phyloP scores from a whole-genome alignment of 1,140 invertebrate species.

The Hylyphantes graminicola region DNA sequence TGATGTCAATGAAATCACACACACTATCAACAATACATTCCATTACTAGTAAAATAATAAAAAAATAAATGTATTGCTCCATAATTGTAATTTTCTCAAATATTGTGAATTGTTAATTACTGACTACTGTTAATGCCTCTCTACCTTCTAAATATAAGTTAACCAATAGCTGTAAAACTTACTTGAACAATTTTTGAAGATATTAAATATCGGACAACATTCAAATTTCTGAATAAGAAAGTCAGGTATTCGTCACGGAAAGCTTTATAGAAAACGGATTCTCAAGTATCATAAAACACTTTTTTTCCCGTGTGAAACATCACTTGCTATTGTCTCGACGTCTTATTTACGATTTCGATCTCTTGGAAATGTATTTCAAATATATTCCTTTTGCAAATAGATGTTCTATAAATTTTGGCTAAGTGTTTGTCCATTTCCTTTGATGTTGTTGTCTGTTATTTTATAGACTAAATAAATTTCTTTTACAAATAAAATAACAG shows the following conservation, averaged over 20 bases:
- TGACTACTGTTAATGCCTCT: too few species aligned
- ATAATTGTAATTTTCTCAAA: too few species aligned
- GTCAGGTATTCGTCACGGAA: conserved; percentile 49
- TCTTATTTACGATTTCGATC: conserved; percentile 36
- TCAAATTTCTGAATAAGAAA: conserved; percentile 12
- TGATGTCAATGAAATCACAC: too few species aligned
- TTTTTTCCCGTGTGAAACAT: conserved; percentile 58
- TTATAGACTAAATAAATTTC: not conserved
- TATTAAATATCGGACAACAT: not conserved
- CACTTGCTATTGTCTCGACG: conserved; percentile 41
- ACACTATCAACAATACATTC: too few species aligned
- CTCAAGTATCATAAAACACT: conserved; percentile 41
- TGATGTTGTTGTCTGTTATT: not conserved
- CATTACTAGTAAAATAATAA: too few species aligned
- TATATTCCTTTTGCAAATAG: not conserved
- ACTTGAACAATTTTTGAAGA: too few species aligned
- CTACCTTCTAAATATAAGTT: not conserved
- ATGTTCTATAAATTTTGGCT: not conserved
- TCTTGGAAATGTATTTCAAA: too few species aligned
- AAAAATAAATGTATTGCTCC: too few species aligned
- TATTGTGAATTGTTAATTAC: too few species aligned
- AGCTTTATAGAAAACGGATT: conserved; percentile 21
- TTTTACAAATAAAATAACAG: too few species aligned
- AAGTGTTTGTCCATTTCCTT: not conserved
- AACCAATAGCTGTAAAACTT: too few species aligned